These are phyloP conservation scores for Troglohyphantes excavatus DNA, from an alignment of 2,888 invertebrate species.

Conservation along the genomic window DNA sequence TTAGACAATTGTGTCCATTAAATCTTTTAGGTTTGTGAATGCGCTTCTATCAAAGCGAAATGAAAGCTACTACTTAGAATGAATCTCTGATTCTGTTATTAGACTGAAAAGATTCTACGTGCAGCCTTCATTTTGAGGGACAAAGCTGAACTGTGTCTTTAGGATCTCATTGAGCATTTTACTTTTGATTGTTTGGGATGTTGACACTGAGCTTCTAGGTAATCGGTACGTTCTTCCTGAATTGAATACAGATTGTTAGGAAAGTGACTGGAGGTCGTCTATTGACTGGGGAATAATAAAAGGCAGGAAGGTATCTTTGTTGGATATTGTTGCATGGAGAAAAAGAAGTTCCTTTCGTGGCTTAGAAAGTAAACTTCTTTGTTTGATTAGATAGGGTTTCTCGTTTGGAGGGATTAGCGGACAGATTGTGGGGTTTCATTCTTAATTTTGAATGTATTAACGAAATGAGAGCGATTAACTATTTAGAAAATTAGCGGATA, in stretches of 20 bases:
- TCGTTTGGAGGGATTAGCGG: no score
- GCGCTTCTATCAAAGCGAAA: slow-evolving; percentile 26
- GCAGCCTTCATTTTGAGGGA: slow-evolving; percentile 16
- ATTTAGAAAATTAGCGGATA: no score
- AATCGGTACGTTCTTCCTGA: neutral
- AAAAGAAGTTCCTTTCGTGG: no score
- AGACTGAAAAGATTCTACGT: slow-evolving; percentile 26
- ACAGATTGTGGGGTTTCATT: no score
- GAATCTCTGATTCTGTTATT: slow-evolving; percentile 15
- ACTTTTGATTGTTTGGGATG: slow-evolving; percentile 10
- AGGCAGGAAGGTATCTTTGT: neutral
- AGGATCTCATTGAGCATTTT: slow-evolving; percentile 23
- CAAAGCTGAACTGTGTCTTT: slow-evolving; percentile 8
- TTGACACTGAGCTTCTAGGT: neutral
- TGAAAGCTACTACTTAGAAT: slow-evolving; percentile 31
- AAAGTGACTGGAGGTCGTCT: neutral
- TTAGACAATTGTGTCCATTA: slow-evolving; percentile 29
- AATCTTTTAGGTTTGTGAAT: slow-evolving; percentile 39
- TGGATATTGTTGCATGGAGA: no score
- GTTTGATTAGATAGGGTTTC: no score
- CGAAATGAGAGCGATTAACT: no score
- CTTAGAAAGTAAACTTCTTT: no score
- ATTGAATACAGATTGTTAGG: neutral
- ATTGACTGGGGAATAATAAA: neutral
- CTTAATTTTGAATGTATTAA: no score